These are phyloP conservation scores for Brachionus koreanus DNA, from an alignment of 1,140 invertebrate genomes.

Conservation along the genomic window DNA sequence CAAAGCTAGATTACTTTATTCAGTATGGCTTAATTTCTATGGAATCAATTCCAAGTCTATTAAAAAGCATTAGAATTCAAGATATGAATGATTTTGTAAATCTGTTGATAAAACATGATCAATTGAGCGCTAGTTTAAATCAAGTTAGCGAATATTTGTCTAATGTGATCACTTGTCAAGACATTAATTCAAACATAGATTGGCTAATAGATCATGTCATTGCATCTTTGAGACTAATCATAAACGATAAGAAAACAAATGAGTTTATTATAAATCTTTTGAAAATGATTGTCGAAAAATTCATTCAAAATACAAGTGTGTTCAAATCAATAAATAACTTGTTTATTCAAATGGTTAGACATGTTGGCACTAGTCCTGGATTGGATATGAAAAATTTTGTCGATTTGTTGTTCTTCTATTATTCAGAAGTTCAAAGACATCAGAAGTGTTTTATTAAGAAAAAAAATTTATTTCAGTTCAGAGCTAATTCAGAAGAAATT, in stretches of 20 bases:
- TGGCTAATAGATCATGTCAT: not conserved
- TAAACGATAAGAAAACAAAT: not conserved
- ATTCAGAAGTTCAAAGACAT: not conserved
- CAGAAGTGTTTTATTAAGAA: constrained; percentile 14
- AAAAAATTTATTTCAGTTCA: constrained; percentile 3
- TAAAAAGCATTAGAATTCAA: not conserved
- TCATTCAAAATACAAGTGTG: not conserved
- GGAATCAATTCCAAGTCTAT: not conserved
- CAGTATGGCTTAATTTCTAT: not conserved
- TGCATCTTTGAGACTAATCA: not conserved
- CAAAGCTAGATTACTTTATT: not conserved
- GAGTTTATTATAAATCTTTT: not conserved
- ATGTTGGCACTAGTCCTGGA: not conserved
- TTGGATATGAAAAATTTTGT: not conserved
- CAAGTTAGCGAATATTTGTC: not conserved
- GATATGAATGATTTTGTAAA: not conserved
- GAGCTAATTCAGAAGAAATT: not conserved
- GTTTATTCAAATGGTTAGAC: not conserved
- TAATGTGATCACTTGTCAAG: not conserved
- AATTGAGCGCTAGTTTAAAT: not conserved
- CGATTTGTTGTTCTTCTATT: not conserved
- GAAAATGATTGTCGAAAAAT: not conserved
- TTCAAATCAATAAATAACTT: not conserved
- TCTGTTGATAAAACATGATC: not conserved
- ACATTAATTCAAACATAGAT: not conserved